phyloP scores from a whole-genome alignment of 2,113 vertebrate species.

The Tursiops truncatus region DNA sequence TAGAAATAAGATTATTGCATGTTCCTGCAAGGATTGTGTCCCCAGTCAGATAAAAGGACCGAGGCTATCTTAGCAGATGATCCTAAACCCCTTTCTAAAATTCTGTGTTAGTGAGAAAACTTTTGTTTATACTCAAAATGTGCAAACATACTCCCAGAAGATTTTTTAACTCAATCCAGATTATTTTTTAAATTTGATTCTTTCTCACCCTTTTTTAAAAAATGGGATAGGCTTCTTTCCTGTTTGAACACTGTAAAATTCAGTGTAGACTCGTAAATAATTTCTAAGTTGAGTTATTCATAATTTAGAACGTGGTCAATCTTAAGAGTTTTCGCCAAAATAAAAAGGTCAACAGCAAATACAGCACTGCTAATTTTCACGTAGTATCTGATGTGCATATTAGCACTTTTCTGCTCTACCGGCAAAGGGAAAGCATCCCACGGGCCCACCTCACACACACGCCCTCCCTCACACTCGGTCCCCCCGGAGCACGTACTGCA shows the following conservation, averaged over 20 bases:
- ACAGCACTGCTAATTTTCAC: background rate
- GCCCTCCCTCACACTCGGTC: background rate
- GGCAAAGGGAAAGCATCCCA: background rate
- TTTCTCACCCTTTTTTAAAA: background rate
- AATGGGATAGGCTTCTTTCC: background rate
- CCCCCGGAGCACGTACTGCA: fast-evolving
- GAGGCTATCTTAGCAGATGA: background rate
- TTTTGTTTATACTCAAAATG: background rate
- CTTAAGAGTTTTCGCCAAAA: conserved; percentile 6
- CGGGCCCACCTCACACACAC: background rate
- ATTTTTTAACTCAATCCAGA: background rate
- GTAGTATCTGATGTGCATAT: background rate
- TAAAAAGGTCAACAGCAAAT: background rate
- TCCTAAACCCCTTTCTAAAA: background rate
- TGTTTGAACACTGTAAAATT: conserved; percentile 10
- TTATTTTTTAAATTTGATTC: conserved; percentile 21
- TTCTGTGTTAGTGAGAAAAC: background rate
- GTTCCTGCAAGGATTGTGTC: background rate
- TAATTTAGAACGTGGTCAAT: background rate
- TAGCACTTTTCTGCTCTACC: background rate
- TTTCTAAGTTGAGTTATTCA: background rate
- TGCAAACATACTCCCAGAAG: background rate
- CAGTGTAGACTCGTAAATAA: background rate
- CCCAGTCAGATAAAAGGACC: background rate
- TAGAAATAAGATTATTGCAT: background rate